Evolutionary conservation across 2,113 vertebrate genomes (phyloP), one percentile per base, ranked within the genome.

Genomic region (Morone chrysops): DNA sequence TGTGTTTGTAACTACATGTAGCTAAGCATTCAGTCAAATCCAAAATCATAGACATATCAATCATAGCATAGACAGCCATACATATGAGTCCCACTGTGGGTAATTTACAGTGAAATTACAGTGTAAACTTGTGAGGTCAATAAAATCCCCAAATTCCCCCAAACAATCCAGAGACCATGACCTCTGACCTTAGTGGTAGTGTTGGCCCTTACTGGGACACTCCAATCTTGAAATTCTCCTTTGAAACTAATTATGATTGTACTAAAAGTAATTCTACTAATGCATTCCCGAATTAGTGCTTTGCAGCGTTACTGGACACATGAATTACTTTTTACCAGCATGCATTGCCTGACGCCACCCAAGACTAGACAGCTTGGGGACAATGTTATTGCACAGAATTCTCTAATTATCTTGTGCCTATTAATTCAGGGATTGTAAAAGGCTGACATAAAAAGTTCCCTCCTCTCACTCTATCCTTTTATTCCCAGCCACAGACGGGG

Each of bases 351-450:
- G 80, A 81, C 67, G 59, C 92, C 91, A 90, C 89, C 87, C 92
- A 92, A 84, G 85, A 86, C 80, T 63, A 78, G 79, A 89, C 84
- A 88, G 84, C 88, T 87, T 51, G 76, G 89, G 89, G 90, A 92
- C 86, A 83, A 93, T 91, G 81, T 90, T 92, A 87, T 89, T 92
- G 87, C 85, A 88, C 77, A 82, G 78, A 89, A 84, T 89, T 85
- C 84, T 90, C 89, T 91, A 93, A 94, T 92, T 93, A 93, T 92
- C 85, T 74, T 41, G 70, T 65, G 81, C 91, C 87, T 84, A 91
- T 94, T 93, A 91, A 93, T 91, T 92, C 89, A 79, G 73, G 81
- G 78, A 89, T 87, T 89, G 88, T 92, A 84, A 91, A 90, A 87
- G 62, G 84, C 81, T 78, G 91, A 89, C 89, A 90, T 87, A 87